Evolutionary conservation across 1,140 invertebrate genomes (phyloP).

Genomic region (Solenopsis invicta): DNA sequence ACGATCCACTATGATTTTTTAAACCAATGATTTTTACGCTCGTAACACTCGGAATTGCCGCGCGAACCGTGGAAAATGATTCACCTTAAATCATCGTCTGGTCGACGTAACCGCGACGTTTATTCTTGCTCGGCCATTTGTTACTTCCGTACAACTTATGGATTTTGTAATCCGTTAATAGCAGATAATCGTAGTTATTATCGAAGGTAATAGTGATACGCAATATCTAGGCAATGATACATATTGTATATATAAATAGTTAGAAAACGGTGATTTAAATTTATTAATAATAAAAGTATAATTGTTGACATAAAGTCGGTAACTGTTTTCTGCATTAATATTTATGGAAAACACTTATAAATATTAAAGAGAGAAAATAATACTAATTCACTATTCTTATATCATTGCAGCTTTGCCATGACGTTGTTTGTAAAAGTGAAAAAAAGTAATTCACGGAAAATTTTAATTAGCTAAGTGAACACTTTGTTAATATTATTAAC

Average conservation of each 20-base stretch:
- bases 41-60: slow-evolving; percentile 40
- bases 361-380: slow-evolving; percentile 6
- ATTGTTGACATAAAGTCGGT: background rate
- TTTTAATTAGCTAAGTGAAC: background rate
- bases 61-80: slow-evolving; percentile 23
- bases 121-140: slow-evolving; percentile 32
- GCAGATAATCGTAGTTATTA: slow-evolving; percentile 21
- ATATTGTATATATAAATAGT: background rate
- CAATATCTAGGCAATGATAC: too few species aligned
- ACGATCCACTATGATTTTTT: slow-evolving; percentile 25
- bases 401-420: background rate
- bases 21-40: slow-evolving; percentile 46
- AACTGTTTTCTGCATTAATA: background rate
- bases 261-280: background rate
- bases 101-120: slow-evolving; percentile 28
- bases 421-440: slow-evolving; percentile 58
- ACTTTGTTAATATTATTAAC: slow-evolving; percentile 20
- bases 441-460: slow-evolving; percentile 23
- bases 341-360: background rate
- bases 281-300: slow-evolving; percentile 12
- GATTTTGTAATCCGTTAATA: slow-evolving; percentile 3
- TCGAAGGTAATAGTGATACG: too few species aligned
- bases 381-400: background rate
- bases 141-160: slow-evolving; percentile 21
- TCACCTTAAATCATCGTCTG: slow-evolving; percentile 39